These are phyloP conservation scores for Macrobrachium rosenbergii DNA, from an alignment of 1,140 invertebrate species.

Conservation along the genomic window DNA sequence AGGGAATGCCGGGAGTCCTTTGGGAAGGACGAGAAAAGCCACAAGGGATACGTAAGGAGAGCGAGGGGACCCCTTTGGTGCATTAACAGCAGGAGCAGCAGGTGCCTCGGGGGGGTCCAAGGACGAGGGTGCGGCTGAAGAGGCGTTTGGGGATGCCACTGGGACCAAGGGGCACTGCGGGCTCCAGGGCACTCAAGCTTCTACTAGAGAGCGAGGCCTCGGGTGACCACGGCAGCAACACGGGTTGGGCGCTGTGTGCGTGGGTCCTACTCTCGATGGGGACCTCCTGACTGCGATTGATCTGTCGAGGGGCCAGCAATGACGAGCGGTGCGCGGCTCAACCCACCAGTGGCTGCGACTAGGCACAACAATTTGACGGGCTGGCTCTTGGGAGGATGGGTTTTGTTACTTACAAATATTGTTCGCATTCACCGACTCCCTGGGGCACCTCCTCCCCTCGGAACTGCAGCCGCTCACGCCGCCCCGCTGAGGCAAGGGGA, in stretches of 20 bases:
- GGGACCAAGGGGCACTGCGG: slow-evolving; percentile 48
- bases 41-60: slow-evolving; percentile 67
- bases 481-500: slow-evolving; percentile 62
- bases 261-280: slow-evolving; percentile 52
- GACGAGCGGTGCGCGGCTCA: slow-evolving; percentile 56
- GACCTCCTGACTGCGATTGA: slow-evolving; percentile 61
- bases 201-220: slow-evolving; percentile 71
- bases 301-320: slow-evolving; percentile 59
- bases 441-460: slow-evolving; percentile 64
- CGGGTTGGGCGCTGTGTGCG: slow-evolving; percentile 8
- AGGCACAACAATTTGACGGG: slow-evolving; percentile 67
- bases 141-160: slow-evolving; percentile 71
- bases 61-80: slow-evolving; percentile 74
- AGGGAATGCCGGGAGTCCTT: background rate
- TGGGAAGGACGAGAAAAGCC: background rate
- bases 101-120: slow-evolving; percentile 68
- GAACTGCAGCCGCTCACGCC: slow-evolving; percentile 59
- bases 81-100: slow-evolving; percentile 66
- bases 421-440: slow-evolving; percentile 66
- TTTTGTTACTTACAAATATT: slow-evolving; percentile 68
- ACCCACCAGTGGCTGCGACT: slow-evolving; percentile 61
- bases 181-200: slow-evolving; percentile 25
- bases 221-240: slow-evolving; percentile 24
- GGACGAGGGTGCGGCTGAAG: slow-evolving; percentile 71
- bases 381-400: slow-evolving; percentile 65